phyloP scores from a whole-genome alignment of 2,888 invertebrate genomes.

The Drosophila conformis region DNA sequence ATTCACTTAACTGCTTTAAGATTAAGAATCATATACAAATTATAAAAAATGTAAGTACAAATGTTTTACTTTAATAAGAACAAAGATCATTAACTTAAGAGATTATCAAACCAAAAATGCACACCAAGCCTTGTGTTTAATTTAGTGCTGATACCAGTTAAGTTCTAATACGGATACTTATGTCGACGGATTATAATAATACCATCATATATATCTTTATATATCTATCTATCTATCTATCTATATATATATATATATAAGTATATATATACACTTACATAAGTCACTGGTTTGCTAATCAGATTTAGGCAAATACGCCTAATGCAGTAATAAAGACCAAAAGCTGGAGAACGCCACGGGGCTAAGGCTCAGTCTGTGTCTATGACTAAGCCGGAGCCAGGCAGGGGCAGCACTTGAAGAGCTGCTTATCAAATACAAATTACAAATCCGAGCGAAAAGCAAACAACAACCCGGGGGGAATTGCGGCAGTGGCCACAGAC shows the following conservation, averaged over 20 bases:
- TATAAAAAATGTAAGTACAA: background rate
- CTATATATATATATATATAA: too few relatives aligned
- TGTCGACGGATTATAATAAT: background rate
- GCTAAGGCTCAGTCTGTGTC: conserved; percentile 11
- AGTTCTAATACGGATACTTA: background rate
- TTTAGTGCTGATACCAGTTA: background rate
- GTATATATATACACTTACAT: conserved; percentile 1
- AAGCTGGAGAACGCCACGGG: conserved; percentile 23
- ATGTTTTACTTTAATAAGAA: background rate
- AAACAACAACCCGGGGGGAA: conserved; percentile 17
- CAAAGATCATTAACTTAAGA: background rate
- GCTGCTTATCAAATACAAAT: conserved; percentile 73
- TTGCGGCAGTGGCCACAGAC: conserved; percentile 40
- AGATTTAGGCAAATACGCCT: conserved; percentile 60
- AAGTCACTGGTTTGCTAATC: conserved; percentile 50
- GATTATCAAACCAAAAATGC: background rate
- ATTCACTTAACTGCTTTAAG: background rate
- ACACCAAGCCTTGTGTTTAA: background rate
- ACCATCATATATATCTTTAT: background rate
- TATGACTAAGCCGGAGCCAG: conserved; percentile 21
- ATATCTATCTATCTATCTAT: background rate
- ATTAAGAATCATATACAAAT: background rate
- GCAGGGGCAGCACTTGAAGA: conserved; percentile 54
- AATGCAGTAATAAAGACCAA: conserved; percentile 69
- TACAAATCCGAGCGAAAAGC: conserved; percentile 67